Conservation (phyloP, 2,888 invertebrate genomes). For the Athetis lepigone region DNA sequence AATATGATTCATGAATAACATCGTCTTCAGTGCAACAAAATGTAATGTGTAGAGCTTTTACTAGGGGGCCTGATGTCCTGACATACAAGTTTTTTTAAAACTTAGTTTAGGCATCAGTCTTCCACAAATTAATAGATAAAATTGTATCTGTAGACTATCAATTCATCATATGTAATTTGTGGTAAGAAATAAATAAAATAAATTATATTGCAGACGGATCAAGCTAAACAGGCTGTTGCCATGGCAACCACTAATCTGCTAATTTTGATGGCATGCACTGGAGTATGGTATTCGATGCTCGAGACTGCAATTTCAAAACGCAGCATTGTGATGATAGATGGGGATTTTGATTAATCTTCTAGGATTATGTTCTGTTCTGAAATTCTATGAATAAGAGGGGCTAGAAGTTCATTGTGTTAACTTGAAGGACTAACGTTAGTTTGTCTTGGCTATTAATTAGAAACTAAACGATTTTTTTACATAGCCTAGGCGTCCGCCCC, state of each 20-base stretch:
- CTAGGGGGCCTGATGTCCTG: too few relatives aligned
- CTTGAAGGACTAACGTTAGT: background rate
- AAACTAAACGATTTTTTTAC: background rate
- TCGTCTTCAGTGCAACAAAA: too few relatives aligned
- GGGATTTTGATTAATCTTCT: background rate
- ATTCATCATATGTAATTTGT: too few relatives aligned
- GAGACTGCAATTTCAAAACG: slow-evolving; percentile 25
- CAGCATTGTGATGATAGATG: slow-evolving; percentile 18
- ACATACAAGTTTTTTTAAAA: too few relatives aligned
- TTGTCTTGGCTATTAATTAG: background rate
- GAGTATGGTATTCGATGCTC: slow-evolving; percentile 15
- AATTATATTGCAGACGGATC: background rate
- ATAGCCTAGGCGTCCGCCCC: too few relatives aligned
- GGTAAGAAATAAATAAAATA: too few relatives aligned
- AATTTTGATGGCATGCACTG: slow-evolving; percentile 22
- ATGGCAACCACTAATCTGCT: slow-evolving; percentile 46
- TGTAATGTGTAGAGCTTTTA: too few relatives aligned
- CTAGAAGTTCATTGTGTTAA: background rate
- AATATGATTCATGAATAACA: too few relatives aligned
- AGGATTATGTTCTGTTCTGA: background rate
- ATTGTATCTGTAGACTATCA: too few relatives aligned
- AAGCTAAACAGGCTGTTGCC: slow-evolving; percentile 29
- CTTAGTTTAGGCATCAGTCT: too few relatives aligned
- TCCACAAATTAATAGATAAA: too few relatives aligned
- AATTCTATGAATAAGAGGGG: background rate